These are phyloP conservation scores for Meiosimyza decipiens DNA, from an alignment of 2,888 invertebrate genomes.

Conservation along the genomic window DNA sequence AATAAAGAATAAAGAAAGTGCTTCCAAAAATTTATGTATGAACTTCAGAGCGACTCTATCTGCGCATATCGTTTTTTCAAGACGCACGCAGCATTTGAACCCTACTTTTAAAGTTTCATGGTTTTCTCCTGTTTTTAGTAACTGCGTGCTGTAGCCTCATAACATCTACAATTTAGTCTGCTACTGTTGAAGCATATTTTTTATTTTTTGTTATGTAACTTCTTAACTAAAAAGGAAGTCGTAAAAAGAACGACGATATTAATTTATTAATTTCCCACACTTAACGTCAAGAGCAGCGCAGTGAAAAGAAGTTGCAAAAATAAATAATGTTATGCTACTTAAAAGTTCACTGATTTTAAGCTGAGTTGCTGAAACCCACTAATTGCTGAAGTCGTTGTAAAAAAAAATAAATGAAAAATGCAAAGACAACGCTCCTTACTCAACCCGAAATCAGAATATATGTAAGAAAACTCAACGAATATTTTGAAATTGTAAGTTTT, in stretches of 20 bases:
- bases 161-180: neutral
- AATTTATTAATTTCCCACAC: slow-evolving; percentile 14
- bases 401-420: too few species aligned
- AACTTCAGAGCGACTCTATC: too few species aligned
- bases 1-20: neutral
- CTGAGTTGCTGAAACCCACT: too few species aligned
- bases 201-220: neutral
- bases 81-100: slow-evolving; percentile 11
- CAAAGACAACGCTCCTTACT: too few species aligned
- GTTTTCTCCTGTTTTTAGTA: neutral
- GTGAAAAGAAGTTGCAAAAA: neutral
- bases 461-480: too few species aligned
- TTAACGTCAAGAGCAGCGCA: slow-evolving; percentile 3
- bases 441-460: too few species aligned
- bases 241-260: slow-evolving; percentile 18
- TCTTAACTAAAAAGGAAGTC: slow-evolving; percentile 25
- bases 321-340: too few species aligned
- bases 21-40: neutral
- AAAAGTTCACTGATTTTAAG: too few species aligned
- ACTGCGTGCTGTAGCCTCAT: neutral
- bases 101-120: neutral
- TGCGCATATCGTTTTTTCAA: slow-evolving; percentile 1
- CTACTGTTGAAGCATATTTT: neutral
- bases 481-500: too few species aligned
- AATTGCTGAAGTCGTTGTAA: too few species aligned